Conservation (phyloP, 2,888 invertebrate species). For the Luperina nickerlii region DNA sequence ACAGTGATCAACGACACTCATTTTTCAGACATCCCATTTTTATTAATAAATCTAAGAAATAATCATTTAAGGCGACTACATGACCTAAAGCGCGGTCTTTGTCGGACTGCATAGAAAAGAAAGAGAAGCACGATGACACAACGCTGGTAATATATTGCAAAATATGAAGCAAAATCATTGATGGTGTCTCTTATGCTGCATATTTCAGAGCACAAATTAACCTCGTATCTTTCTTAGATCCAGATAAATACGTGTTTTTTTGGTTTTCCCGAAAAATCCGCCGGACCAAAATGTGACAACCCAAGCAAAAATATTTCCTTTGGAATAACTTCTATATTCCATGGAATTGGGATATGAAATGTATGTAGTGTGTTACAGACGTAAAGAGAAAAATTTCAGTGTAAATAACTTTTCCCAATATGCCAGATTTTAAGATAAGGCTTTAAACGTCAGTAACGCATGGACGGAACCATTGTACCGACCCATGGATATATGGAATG, state of each 20-base stretch:
- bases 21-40: neutral
- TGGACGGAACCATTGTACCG: constrained; percentile 1
- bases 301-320: neutral
- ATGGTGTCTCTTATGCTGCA: neutral
- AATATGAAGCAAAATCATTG: neutral
- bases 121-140: too few species aligned
- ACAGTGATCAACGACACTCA: neutral
- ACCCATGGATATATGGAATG: neutral
- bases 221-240: neutral
- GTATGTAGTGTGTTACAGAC: neutral
- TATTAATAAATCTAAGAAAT: neutral
- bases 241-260: neutral
- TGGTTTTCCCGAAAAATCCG: too few species aligned
- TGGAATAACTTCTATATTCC: neutral
- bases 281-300: neutral
- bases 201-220: neutral
- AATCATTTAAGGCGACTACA: neutral
- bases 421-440: neutral
- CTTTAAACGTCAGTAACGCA: neutral
- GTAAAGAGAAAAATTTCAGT: neutral
- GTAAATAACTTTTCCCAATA: neutral
- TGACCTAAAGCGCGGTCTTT: too few species aligned
- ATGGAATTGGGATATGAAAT: neutral
- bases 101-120: too few species aligned
- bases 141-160: too few species aligned